These are phyloP conservation scores for Lucinisca nassula DNA, from an alignment of 2,888 invertebrate species.

Conservation along the genomic window DNA sequence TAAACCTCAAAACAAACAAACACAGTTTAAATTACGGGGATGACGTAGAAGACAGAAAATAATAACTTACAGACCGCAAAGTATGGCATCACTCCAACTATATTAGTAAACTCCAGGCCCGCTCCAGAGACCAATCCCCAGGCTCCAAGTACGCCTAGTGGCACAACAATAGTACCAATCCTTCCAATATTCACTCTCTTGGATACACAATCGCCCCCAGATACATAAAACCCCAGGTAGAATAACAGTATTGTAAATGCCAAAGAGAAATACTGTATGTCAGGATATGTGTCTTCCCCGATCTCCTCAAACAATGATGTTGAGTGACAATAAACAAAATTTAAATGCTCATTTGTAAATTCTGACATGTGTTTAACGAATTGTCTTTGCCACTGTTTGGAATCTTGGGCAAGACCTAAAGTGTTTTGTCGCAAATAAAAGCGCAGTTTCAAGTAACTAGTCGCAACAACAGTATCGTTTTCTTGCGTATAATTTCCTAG, in stretches of 20 bases:
- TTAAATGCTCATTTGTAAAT: constrained; percentile 16
- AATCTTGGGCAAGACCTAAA: constrained; percentile 19
- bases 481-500: background rate
- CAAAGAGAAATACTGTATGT: constrained; percentile 53
- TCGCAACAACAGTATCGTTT: background rate
- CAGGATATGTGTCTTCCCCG: constrained; percentile 51
- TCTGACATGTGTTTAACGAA: constrained; percentile 47
- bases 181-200: constrained; percentile 55
- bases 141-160: constrained; percentile 46
- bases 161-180: constrained; percentile 37
- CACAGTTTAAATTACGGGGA: too few species aligned
- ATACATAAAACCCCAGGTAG: constrained; percentile 48
- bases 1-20: too few species aligned
- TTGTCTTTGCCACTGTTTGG: constrained; percentile 53
- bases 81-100: constrained; percentile 45
- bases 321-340: constrained; percentile 42
- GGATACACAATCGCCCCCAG: constrained; percentile 54
- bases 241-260: constrained; percentile 54
- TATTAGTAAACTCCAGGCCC: constrained; percentile 55
- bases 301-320: constrained; percentile 50
- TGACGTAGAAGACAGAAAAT: background rate
- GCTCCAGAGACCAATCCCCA: constrained; percentile 54
- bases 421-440: constrained; percentile 55
- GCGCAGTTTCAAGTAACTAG: background rate
- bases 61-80: constrained; percentile 47